Base-by-base conservation (phyloP, 2,113 vertebrate genomes). In the Hirundichthys speculiger region DNA sequence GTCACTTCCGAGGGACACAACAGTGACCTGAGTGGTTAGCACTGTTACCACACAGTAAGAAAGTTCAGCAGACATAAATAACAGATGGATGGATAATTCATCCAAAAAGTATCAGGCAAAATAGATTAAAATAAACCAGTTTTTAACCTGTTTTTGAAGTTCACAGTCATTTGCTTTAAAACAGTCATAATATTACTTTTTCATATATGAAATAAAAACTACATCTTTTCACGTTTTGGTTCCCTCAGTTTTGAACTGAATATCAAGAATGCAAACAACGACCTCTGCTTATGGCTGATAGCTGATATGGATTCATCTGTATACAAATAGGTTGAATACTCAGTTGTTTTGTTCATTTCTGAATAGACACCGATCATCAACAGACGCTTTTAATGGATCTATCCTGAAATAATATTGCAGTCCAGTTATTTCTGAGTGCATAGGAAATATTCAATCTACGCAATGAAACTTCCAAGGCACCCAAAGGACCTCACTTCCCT, bases 261-360 rank as follows among this genome's bases (percentile, higher is more conserved):
- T 67, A 38, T 39, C 14, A 63, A 24, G 19, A n/a, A 75, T 46
- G 34, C 46, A 62, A 51, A 34, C 16, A 50, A 8, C 48, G 40
- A 25, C 4, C 27, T 68, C 51, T 68, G 54, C 69, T 62, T 64
- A 66, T 39, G 59, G 27, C 16, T 68, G 48, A 79, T 73, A 62
- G 27, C 16, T 68, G 48, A 79, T 73, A 72, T 81, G 27, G 58
- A 79, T 82, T 82, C 41, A 64, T 58, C 67, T 49, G 61, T 40
- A 46, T 52, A 61, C 53, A 51, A 68, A 47, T 49, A 34, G 53
- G 1, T 62, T 69, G 53, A 73, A 73, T 1, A 15, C 70, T 76
- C 57, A 68, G 81, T 81, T 67, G 68, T 80, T 77, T 68, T 69
- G 62, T 73, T 86, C 62, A 63, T 69, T 72, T 77, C 48, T 81